phyloP scores from a whole-genome alignment of 2,888 invertebrate genomes.

The Molorchus minor region DNA sequence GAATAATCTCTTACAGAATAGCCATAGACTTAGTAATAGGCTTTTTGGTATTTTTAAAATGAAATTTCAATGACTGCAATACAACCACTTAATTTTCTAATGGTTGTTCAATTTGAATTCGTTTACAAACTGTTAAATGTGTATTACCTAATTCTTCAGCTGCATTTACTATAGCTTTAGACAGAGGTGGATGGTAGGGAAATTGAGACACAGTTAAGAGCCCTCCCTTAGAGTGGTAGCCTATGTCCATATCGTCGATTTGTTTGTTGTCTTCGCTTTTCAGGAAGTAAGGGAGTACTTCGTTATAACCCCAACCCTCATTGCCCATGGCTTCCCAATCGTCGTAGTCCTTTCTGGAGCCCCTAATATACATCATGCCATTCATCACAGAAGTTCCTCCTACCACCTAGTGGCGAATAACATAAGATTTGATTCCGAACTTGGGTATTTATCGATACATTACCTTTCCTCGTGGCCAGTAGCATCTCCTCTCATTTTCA shows the following conservation, averaged over 20 bases:
- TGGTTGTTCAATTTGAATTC: slow-evolving; percentile 4
- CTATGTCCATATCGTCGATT: slow-evolving; percentile 75
- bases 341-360: slow-evolving; percentile 87
- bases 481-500: slow-evolving; percentile 75
- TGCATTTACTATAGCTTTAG: slow-evolving; percentile 79
- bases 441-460: slow-evolving; percentile 10
- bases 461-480: slow-evolving; percentile 88
- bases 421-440: not conserved
- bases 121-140: not conserved
- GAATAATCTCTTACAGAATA: too few relatives aligned
- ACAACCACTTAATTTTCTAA: too few relatives aligned
- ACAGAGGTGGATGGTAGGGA: slow-evolving; percentile 86
- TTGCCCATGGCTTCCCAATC: slow-evolving; percentile 87
- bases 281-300: slow-evolving; percentile 89
- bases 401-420: slow-evolving; percentile 68
- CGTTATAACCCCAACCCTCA: slow-evolving; percentile 88
- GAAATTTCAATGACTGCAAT: too few relatives aligned
- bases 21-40: too few relatives aligned
- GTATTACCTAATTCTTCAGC: slow-evolving; percentile 79
- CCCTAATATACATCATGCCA: slow-evolving; percentile 96
- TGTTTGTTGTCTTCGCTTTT: slow-evolving; percentile 85
- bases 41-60: too few relatives aligned
- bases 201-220: slow-evolving; percentile 81
- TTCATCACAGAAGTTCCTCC: slow-evolving; percentile 95
- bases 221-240: slow-evolving; percentile 82